phyloP scores from a whole-genome alignment of 2,113 vertebrate genomes.

The Stomatorhinus ivindoensis region DNA sequence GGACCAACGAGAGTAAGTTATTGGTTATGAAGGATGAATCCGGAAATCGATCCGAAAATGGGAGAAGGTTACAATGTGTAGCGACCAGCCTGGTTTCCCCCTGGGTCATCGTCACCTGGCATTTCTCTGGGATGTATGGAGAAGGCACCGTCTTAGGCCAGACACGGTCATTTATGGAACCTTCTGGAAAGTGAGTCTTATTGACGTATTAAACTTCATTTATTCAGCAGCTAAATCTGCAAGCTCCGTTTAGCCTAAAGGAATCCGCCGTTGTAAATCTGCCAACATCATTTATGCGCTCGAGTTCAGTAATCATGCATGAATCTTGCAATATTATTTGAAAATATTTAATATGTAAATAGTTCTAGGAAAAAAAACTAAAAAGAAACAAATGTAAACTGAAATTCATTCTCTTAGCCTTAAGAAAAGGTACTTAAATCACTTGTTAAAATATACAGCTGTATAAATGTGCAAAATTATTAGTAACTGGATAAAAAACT shows the following conservation, averaged over 20 bases:
- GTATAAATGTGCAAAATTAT: neutral
- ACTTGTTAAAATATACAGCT: neutral
- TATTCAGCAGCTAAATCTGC: neutral
- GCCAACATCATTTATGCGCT: too few species aligned
- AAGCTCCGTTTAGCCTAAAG: neutral
- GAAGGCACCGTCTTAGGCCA: neutral
- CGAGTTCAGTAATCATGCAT: neutral
- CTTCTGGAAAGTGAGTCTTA: neutral
- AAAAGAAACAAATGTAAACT: neutral
- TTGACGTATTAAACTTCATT: neutral
- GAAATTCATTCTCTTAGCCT: neutral
- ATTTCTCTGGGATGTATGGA: neutral
- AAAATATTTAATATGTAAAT: neutral
- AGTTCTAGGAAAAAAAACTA: neutral
- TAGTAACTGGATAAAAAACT: neutral
- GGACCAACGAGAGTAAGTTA: neutral
- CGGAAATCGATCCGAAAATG: neutral
- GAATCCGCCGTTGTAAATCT: neutral
- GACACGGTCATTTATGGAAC: neutral
- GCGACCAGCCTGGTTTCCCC: neutral
- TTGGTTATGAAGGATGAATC: neutral
- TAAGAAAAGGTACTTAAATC: neutral
- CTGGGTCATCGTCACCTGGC: neutral
- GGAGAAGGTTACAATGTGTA: neutral
- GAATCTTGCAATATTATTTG: neutral